These are phyloP conservation scores for Sabatieria punctata DNA, from an alignment of 2,888 invertebrate genomes.

Conservation along the genomic window DNA sequence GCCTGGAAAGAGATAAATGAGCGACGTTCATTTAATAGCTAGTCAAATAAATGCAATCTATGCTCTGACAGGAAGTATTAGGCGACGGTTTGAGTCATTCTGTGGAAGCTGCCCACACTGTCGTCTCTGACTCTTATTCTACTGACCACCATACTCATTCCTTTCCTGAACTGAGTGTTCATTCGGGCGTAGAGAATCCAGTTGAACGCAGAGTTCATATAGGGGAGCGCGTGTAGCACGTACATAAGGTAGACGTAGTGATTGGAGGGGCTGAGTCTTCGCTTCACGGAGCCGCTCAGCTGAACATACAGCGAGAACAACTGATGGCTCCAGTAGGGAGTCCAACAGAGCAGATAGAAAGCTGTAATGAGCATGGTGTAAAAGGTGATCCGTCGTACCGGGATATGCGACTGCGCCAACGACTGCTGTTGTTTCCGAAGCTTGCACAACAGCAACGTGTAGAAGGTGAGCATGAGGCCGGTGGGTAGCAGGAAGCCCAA, in stretches of 20 bases:
- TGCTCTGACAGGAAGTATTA: too few relatives aligned
- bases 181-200: conserved; percentile 21
- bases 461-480: conserved; percentile 24
- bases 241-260: neutral
- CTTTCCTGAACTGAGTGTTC: conserved; percentile 16
- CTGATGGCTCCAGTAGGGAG: neutral
- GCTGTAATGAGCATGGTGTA: conserved; percentile 27
- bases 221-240: conserved; percentile 17
- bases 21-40: too few relatives aligned
- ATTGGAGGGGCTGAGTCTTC: neutral
- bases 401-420: conserved; percentile 16
- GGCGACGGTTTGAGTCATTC: too few relatives aligned
- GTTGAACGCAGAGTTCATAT: conserved; percentile 17
- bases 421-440: too few relatives aligned
- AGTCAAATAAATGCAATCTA: too few relatives aligned
- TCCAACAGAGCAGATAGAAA: conserved; percentile 27
- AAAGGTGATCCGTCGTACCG: conserved; percentile 23
- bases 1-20: too few relatives aligned
- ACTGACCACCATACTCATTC: too few relatives aligned
- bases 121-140: too few relatives aligned
- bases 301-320: neutral
- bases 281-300: neutral
- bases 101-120: too few relatives aligned
- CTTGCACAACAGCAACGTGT: conserved; percentile 24
- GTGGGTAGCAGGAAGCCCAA: conserved; percentile 20